These are phyloP conservation scores for Heterotis niloticus DNA, from an alignment of 2,113 vertebrate genomes.

Conservation along the genomic window DNA sequence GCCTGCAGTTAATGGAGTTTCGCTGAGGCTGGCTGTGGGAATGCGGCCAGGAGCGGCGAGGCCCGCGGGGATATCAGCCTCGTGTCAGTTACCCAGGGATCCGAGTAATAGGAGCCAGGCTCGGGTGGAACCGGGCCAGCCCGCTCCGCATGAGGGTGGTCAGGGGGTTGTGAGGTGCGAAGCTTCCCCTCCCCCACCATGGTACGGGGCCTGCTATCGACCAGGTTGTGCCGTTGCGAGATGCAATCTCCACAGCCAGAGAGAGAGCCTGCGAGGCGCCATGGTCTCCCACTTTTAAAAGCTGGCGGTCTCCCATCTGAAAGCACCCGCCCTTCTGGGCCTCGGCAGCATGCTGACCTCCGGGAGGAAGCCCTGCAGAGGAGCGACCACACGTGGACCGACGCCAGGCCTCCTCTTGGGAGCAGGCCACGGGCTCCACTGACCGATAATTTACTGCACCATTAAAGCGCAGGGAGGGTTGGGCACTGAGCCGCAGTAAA, in stretches of 20 bases:
- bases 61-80: slow-evolving; percentile 2
- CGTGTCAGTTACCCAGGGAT: slow-evolving; percentile 21
- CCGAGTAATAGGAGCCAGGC: slow-evolving; percentile 20
- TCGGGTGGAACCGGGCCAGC: not conserved
- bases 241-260: not conserved
- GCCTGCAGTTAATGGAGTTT: slow-evolving; percentile 23
- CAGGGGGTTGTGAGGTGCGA: not conserved
- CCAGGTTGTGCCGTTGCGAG: not conserved
- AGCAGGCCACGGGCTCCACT: not conserved
- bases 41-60: not conserved
- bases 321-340: not conserved
- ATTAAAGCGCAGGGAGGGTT: slow-evolving; percentile 15
- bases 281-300: not conserved
- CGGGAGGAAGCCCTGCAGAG: not conserved
- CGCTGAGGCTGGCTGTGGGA: slow-evolving; percentile 22
- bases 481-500: not conserved
- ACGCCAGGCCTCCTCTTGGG: not conserved
- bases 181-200: not conserved
- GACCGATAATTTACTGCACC: not conserved
- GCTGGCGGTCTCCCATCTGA: not conserved
- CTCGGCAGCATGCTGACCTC: not conserved
- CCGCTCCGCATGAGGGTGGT: not conserved
- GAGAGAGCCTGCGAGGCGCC: not conserved
- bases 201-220: too few species aligned
- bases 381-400: not conserved